phyloP scores from a whole-genome alignment of 2,797 vertebrate species.

The Pampus argenteus region DNA sequence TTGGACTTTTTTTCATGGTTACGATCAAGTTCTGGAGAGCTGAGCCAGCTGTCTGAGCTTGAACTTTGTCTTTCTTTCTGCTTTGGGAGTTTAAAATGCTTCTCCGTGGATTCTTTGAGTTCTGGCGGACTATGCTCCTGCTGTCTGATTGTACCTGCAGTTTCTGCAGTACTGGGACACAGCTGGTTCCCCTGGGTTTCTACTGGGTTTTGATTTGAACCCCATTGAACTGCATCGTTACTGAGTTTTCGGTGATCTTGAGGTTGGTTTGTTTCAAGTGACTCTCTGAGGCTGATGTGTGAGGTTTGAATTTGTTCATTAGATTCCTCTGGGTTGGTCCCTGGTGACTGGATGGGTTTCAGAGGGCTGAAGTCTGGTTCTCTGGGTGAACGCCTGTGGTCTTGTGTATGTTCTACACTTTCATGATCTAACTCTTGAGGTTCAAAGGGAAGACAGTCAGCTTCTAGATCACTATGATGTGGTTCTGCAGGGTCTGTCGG shows the following conservation, averaged over 20 bases:
- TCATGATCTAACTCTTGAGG: conserved; percentile 25
- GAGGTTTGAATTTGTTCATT: conserved; percentile 24
- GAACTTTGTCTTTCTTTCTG: conserved; percentile 48
- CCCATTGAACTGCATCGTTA: conserved; percentile 29
- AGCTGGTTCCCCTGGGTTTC: conserved; percentile 16
- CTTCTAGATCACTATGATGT: conserved; percentile 17
- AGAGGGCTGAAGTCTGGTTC: conserved; percentile 28
- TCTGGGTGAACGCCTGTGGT: conserved; percentile 17
- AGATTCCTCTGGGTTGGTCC: conserved; percentile 16
- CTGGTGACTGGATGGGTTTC: conserved; percentile 28
- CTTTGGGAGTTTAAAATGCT: conserved; percentile 22
- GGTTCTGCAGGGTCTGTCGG: conserved; percentile 60
- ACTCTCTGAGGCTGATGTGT: conserved; percentile 31
- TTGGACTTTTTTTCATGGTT: conserved; percentile 40
- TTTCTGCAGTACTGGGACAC: conserved; percentile 38
- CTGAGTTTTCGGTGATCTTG: conserved; percentile 22
- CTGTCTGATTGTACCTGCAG: conserved; percentile 18
- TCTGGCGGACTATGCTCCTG: conserved; percentile 27
- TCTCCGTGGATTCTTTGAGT: conserved; percentile 34
- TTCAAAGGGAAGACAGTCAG: conserved; percentile 25
- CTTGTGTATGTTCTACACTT: conserved; percentile 11
- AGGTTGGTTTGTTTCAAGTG: conserved; percentile 26
- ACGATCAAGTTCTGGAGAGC: conserved; percentile 60
- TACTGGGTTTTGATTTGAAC: conserved; percentile 27
- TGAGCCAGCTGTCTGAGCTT: conserved; percentile 63